A percentile compares a stretch with the other conserved stretches of the same genome.
Evolutionary conservation across 2,888 invertebrate species (phyloP).

Genomic region (Pogonocherus hispidulus): DNA sequence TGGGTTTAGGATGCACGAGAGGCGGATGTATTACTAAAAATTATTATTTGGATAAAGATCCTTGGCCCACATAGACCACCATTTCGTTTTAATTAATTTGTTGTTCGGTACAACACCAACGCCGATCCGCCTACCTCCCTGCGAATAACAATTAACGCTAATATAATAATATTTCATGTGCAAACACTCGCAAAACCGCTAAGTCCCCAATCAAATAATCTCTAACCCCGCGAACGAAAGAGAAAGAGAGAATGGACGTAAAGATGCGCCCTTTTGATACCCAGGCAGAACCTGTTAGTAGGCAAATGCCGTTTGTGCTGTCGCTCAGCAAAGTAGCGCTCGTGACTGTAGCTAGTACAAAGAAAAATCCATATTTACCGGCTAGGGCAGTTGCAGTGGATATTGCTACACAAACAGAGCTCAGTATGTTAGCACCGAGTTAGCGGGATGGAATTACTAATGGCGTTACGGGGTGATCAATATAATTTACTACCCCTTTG

Average conservation of each 20-base stretch:
- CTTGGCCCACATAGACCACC: no score
- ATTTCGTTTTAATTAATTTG: conserved; percentile 2
- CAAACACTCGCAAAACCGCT: conserved; percentile 27
- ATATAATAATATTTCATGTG: conserved; percentile 14
- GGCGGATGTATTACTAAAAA: no score
- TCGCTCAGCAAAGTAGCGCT: conserved; percentile 47
- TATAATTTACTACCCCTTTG: not conserved
- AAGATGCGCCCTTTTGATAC: conserved; percentile 45
- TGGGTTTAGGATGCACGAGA: no score
- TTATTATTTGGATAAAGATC: no score
- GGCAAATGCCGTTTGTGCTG: conserved; percentile 58
- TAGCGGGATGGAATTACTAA: conserved; percentile 65
- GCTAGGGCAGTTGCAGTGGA: conserved; percentile 54
- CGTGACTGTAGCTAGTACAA: conserved; percentile 52
- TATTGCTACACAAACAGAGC: conserved; percentile 64
- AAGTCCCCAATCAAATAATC: conserved; percentile 17
- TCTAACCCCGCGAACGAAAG: conserved; percentile 17
- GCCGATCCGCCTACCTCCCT: not conserved
- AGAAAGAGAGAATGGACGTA: conserved; percentile 24
- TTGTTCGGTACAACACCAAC: not conserved
- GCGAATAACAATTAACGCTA: conserved; percentile 12
- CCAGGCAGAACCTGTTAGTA: conserved; percentile 62
- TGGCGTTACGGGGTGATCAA: conserved; percentile 56
- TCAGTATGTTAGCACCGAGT: conserved; percentile 64
- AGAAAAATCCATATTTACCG: conserved; percentile 44